Evolutionary conservation across 2,888 invertebrate genomes (phyloP), one percentile per base, ranked within the genome.

Genomic region (Horisme vitalbata): DNA sequence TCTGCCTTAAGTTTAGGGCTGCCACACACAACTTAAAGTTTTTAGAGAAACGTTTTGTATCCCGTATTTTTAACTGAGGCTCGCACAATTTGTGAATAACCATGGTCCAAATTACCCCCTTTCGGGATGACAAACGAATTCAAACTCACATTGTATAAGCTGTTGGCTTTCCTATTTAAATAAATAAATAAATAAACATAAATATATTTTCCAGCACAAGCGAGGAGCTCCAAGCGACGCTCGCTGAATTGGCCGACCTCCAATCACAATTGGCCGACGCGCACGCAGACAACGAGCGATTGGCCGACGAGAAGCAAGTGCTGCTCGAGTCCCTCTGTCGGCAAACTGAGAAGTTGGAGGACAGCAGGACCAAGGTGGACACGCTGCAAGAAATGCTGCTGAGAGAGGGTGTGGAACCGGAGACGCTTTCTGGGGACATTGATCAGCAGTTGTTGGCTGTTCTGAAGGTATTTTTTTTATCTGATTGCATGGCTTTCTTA

Each of bases 341-440:
- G 10, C 98, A 98, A 84, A 97, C 97, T 0, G 97, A 97, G 79
- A 95, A 97, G 74, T 86, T 98, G 0, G 97, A 97, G 74, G 97
- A 97, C 66, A 94, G 95, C 15, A 91, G 97, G 41, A 93, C 94
- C 4, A 95, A 94, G 79, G 90, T 97, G 49, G 96, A 95, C 61
- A 95, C 95, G 0, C 81, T 98, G 30, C 96, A 97, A 75, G 95
- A 95, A 66, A 80, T 97, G 38, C 79, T 95, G 36, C 87, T 95
- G 36, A 91, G 93, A 8, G 95, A 94, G 57, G 93, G 94, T n/a
- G 91, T 92, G 30, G 92, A 93, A 49, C 91, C 92, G 4, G 94
- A 95, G 64, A 76, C 79, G 0, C 90, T 93, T 26, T 91, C 92
- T n/a, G 93, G 93, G 1, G 95, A 95, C 71, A 84, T 93, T 1